Conservation (phyloP, 2,113 vertebrate species). For the Struthio camelus region DNA sequence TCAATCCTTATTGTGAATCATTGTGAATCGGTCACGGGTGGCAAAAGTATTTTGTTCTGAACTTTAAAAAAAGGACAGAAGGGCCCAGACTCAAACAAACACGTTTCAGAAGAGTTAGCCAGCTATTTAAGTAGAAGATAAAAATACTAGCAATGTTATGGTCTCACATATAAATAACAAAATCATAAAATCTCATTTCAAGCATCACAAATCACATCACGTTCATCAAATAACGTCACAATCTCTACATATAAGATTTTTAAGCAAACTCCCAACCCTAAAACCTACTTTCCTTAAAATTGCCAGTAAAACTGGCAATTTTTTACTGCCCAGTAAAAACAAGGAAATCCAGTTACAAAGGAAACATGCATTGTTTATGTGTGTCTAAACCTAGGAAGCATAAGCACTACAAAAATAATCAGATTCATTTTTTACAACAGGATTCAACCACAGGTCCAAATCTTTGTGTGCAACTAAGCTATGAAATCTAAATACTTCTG, state of each 20-base stretch:
- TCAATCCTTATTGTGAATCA: too few relatives aligned
- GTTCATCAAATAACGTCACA: too few relatives aligned
- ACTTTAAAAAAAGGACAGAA: not conserved
- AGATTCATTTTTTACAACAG: conserved; percentile 72
- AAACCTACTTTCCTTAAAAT: not conserved
- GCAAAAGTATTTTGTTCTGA: not conserved
- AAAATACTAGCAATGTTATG: not conserved
- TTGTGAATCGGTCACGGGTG: not conserved
- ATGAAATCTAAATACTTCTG: conserved; percentile 76
- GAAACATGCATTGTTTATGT: not conserved
- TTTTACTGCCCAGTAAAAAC: not conserved
- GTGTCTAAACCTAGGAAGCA: conserved; percentile 76
- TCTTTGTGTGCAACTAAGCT: conserved; percentile 69
- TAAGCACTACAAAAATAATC: conserved; percentile 77
- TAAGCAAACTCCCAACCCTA: not conserved
- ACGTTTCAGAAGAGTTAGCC: not conserved
- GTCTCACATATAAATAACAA: too few relatives aligned
- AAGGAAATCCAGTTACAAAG: not conserved
- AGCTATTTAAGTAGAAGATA: not conserved
- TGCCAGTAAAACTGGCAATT: too few relatives aligned
- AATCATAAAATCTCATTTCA: too few relatives aligned
- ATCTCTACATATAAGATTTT: not conserved
- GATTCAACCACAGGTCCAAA: conserved; percentile 85
- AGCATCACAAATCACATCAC: too few relatives aligned
- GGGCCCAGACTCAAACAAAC: not conserved